Conservation (phyloP, 2,113 vertebrate genomes). For the Emydocephalus ijimae region DNA sequence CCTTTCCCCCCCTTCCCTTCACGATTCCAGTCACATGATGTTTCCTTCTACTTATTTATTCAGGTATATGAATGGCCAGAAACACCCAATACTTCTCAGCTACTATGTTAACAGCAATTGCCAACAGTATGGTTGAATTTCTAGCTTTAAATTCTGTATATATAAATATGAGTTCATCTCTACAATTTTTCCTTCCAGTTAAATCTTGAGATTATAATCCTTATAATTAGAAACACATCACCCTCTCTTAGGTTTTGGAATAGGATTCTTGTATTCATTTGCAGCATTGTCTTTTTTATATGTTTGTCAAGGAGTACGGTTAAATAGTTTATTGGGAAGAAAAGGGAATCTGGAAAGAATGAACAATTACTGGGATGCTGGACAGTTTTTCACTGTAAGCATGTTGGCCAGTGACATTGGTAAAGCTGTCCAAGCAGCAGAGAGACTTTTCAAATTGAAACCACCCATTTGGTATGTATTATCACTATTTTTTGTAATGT, state of each 20-base stretch:
- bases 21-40: neutral
- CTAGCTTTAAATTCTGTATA: neutral
- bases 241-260: neutral
- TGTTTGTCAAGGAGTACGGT: conserved; percentile 77
- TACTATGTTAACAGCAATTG: neutral
- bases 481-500: neutral
- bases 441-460: conserved; percentile 92
- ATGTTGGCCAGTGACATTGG: conserved; percentile 86
- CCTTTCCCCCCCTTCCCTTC: neutral
- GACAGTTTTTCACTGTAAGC: conserved; percentile 91
- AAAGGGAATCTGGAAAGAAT: conserved; percentile 96
- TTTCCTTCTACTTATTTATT: neutral
- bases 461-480: conserved; percentile 88
- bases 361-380: conserved; percentile 95
- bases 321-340: conserved; percentile 90
- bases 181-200: neutral
- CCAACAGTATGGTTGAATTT: neutral
- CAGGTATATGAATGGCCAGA: neutral
- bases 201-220: neutral
- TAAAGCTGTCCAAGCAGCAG: conserved; percentile 91
- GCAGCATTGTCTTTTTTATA: neutral
- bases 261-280: neutral
- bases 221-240: neutral
- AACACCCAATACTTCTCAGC: neutral
- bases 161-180: neutral